Evolutionary conservation across 2,797 vertebrate genomes (phyloP), one percentile per base, ranked within the genome.

Genomic region (Tadarida brasiliensis): DNA sequence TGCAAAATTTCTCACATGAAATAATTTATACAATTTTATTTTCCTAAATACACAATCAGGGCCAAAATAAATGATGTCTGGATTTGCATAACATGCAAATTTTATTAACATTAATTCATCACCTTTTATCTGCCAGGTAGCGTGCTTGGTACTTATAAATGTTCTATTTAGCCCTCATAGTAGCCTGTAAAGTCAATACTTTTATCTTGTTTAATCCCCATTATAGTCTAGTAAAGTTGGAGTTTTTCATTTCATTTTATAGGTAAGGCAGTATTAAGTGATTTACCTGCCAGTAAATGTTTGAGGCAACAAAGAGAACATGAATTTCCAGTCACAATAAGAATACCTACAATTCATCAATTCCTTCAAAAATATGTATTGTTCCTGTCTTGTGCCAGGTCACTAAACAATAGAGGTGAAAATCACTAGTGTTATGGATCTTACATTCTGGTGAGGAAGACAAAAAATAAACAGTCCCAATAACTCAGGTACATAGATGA

Each of bases 61-160:
- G 19, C 1, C 5, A 15, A 84, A 89, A 67, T 73, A 94, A 92
- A 81, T 81, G 56, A 61, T 80, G 16, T 30, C 11, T 94, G 15
- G 30, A 87, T 96, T 90, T 90, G n/a, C 51, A 96, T 93, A 78
- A 71, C 30, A 94, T 92, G 49, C 35, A 96, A 96, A 90, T 91
- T 93, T 24, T 54, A 84, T 90, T 91, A 95, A 84, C n/a, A 49
- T 91, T 71, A 61, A 95, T 87, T 92, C 61, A 81, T 82, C 81
- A 96, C 39, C 30, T 94, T 94, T 96, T 77, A 85, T 93, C 76
- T 94, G 54, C 15, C 22, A 63, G 77, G 68, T 5, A 56, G 6
- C 77, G 16, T 76, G 8, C 44, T 95, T 63, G 70, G 54, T 86
- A 80, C 65, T 89, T 81, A 65, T 77, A 81, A 94, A 92, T 85